Evolutionary conservation across 2,888 invertebrate genomes (phyloP), one percentile per base, ranked within the genome.

Genomic region (Bombylius discolor): DNA sequence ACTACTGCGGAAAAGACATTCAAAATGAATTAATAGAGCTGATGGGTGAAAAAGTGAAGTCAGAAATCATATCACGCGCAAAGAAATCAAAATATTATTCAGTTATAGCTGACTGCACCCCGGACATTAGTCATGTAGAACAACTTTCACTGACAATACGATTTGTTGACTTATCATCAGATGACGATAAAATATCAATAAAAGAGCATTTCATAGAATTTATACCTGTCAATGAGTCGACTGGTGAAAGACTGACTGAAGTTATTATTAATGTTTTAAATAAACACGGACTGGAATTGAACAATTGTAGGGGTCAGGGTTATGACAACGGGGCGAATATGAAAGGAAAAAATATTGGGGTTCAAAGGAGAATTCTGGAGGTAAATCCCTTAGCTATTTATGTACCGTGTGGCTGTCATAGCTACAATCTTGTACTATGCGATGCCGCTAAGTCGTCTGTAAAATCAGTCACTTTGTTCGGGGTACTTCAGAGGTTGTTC

Each of bases 321-420:
- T 50, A 50, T 50, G 50, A 50, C 13, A 50, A 50, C 34, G 39
- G 39, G 13, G 50, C 50, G 39, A 50, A 50, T 36, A 50, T 50
- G 50, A 50, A 39, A 33, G 50, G 50, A 36, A 50, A 50, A 50
- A 34, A 50, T 50, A 23, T 23, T 23, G 23, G 23, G 23, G 23
- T 23, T 23, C 23, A 23, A 3, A 23, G 13, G n/a, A 39, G 50
- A 39, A 3, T 39, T 39, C 39, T 39, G 8, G 39, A 39, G 8
- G 7, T 11, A 7, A 39, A 39, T 39, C 11, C 39, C 23, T 23
- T 23, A 23, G 23, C 23, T 23, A 23, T 23, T 23, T 23, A 23
- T 39, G 6, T 39, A 39, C 39, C 39, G 9, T 39, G 39, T 39
- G 6, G 39, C 39, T 39, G 39, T 8, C 39, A 39, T 39, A 39